A percentile compares a stretch with the other conserved stretches of the same genome.
Evolutionary conservation across 2,888 invertebrate genomes (phyloP).

Genomic region (Xestia xanthographa): DNA sequence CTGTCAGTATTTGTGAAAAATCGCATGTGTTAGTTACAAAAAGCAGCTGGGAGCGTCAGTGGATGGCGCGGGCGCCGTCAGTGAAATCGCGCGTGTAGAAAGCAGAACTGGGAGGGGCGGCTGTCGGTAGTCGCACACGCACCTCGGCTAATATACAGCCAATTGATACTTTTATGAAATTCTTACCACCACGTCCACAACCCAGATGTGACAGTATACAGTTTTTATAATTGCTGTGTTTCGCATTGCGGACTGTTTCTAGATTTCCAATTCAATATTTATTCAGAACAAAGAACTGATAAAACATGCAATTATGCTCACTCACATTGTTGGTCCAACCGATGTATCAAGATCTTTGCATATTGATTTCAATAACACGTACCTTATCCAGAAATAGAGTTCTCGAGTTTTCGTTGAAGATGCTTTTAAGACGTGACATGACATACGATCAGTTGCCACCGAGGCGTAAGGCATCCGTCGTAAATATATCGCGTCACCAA

Average conservation of each 20-base stretch:
- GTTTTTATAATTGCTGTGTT: slow-evolving; percentile 23
- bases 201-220: slow-evolving; percentile 30
- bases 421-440: slow-evolving; percentile 58
- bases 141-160: slow-evolving; percentile 74
- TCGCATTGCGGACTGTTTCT: slow-evolving; percentile 24
- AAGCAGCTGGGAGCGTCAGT: slow-evolving; percentile 69
- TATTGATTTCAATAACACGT: slow-evolving; percentile 36
- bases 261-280: slow-evolving; percentile 42
- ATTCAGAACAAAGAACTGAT: slow-evolving; percentile 39
- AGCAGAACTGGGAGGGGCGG: slow-evolving; percentile 88
- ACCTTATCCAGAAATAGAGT: slow-evolving; percentile 44
- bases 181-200: slow-evolving; percentile 32
- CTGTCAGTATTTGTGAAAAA: slow-evolving; percentile 82
- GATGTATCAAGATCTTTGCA: slow-evolving; percentile 27
- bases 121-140: slow-evolving; percentile 75
- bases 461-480: slow-evolving; percentile 52
- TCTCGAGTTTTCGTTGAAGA: slow-evolving; percentile 41
- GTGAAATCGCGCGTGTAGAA: slow-evolving; percentile 90
- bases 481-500: slow-evolving; percentile 62
- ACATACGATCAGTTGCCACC: slow-evolving; percentile 52
- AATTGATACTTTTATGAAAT: slow-evolving; percentile 68
- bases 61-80: slow-evolving; percentile 74
- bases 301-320: slow-evolving; percentile 37
- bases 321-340: slow-evolving; percentile 22
- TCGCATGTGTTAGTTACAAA: slow-evolving; percentile 81